Percentiles rank a stretch among this genome's conserved stretches.
Conservation (phyloP, 53 echinoderm and acorn worm genomes). For the Paracentrotus lividus region DNA sequence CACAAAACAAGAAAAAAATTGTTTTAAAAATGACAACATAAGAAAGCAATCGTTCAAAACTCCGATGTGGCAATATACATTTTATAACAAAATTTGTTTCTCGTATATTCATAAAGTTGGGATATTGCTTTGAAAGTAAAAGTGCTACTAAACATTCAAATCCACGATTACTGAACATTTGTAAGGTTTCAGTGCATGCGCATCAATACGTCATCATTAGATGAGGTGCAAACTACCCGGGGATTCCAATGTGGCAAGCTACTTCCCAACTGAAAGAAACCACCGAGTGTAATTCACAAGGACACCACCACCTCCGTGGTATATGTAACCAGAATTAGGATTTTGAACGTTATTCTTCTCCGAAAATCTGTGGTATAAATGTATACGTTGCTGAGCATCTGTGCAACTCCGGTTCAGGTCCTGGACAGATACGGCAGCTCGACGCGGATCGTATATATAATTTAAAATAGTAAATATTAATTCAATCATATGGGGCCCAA, state of each 20-base stretch:
- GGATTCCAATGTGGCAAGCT: background rate
- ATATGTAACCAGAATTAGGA: background rate
- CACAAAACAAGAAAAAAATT: no score
- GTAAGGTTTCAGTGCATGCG: background rate
- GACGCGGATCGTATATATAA: no score
- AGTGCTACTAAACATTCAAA: no score
- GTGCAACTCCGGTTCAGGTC: background rate
- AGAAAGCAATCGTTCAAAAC: no score
- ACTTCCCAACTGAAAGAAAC: background rate
- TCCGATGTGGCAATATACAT: no score
- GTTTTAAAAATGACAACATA: no score
- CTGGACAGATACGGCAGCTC: background rate
- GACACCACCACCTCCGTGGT: background rate
- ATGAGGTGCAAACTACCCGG: background rate
- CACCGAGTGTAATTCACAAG: background rate
- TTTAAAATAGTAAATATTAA: no score
- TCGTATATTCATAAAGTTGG: no score
- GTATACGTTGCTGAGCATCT: background rate
- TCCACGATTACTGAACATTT: background rate
- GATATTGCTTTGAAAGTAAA: no score
- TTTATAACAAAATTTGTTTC: no score
- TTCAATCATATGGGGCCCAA: background rate
- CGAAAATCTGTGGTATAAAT: background rate
- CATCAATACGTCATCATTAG: background rate
- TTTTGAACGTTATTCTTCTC: background rate